Conservation (phyloP, 2,113 vertebrate species). For the Oncorhynchus masou region DNA sequence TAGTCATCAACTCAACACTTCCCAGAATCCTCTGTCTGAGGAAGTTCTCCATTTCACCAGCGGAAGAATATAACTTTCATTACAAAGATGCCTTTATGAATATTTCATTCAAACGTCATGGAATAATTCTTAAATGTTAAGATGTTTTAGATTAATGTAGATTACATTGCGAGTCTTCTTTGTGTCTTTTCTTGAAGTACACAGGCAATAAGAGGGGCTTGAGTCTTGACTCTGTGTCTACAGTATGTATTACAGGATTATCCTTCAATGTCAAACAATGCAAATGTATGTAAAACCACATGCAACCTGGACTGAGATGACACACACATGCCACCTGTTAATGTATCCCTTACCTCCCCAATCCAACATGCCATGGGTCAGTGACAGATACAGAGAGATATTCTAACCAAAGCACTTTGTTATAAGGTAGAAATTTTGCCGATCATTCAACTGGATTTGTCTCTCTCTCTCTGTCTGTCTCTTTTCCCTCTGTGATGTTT, state of each 20-base stretch:
- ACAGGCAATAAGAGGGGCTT: background rate
- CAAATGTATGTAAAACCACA: background rate
- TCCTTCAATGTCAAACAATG: no score
- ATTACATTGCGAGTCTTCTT: background rate
- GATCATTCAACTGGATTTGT: background rate
- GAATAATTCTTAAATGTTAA: background rate
- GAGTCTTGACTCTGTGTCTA: no score
- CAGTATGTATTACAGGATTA: no score
- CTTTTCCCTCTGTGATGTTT: background rate
- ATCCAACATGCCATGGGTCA: constrained; percentile 26
- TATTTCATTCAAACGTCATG: constrained; percentile 4
- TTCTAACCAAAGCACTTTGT: background rate
- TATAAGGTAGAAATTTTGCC: background rate
- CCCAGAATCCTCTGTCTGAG: constrained; percentile 29
- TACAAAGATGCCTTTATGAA: constrained; percentile 44
- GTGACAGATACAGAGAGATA: constrained; percentile 16
- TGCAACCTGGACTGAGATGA: constrained; percentile 3
- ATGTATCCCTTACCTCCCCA: background rate
- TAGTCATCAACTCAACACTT: constrained; percentile 33
- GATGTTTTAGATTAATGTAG: background rate
- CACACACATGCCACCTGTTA: constrained; percentile 21
- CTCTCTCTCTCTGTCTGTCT: background rate
- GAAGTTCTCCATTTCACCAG: constrained; percentile 41
- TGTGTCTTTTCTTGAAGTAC: background rate
- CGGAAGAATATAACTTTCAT: constrained; percentile 49